Conservation (phyloP, 2,113 vertebrate genomes). For the Tychaedon coryphoeus region DNA sequence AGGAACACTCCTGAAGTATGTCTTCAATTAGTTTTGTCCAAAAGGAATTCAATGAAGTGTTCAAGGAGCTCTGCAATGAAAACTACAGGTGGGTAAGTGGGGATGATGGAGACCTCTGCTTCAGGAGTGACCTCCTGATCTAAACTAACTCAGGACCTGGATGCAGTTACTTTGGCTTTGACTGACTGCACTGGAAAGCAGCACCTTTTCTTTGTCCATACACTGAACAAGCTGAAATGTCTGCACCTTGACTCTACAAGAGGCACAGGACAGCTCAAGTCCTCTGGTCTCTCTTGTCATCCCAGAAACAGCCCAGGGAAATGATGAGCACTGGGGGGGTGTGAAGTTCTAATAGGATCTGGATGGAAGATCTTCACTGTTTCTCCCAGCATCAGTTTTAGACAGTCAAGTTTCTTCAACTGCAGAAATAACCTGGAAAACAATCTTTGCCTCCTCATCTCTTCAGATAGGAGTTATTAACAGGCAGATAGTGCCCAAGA, state of each 20-base stretch:
- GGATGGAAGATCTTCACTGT: neutral
- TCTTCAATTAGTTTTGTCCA: neutral
- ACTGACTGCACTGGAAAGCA: neutral
- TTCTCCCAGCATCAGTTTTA: neutral
- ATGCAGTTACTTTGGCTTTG: neutral
- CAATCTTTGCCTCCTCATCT: neutral
- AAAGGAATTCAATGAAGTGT: neutral
- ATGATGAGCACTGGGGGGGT: accelerated
- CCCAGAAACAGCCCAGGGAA: neutral
- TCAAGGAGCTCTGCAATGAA: neutral
- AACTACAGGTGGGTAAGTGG: neutral
- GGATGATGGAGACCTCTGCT: neutral
- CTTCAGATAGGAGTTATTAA: neutral
- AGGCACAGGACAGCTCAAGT: neutral
- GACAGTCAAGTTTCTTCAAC: neutral
- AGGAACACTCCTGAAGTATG: neutral
- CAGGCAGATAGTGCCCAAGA: neutral
- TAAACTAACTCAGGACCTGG: neutral
- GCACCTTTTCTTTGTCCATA: neutral
- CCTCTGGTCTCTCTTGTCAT: neutral
- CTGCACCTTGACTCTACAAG: neutral
- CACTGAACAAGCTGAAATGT: neutral
- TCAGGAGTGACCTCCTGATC: neutral
- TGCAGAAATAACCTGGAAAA: neutral
- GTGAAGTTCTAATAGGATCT: neutral